Conservation (phyloP, 2,797 vertebrate species). For the Hydrolagus colliei region DNA sequence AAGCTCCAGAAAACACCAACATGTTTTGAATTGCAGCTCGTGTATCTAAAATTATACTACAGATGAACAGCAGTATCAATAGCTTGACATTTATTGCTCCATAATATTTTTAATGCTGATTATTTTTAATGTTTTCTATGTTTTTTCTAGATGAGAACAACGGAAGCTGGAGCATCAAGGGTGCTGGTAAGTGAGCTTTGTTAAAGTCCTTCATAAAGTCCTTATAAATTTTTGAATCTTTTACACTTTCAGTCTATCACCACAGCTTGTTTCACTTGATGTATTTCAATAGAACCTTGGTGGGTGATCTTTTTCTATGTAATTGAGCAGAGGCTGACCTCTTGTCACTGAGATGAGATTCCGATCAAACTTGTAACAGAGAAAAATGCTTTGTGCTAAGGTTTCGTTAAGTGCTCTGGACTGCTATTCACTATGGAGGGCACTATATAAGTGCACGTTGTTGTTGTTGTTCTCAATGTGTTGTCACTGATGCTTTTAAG, state of each 20-base stretch:
- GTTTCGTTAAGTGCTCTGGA: too few relatives aligned
- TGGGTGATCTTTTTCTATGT: background rate
- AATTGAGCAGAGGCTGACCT: background rate
- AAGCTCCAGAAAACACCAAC: too few relatives aligned
- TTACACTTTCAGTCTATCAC: too few relatives aligned
- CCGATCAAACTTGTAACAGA: background rate
- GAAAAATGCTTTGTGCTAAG: background rate
- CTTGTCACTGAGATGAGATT: too few relatives aligned
- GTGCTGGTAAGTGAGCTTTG: background rate
- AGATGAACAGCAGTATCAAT: background rate
- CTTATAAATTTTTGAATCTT: background rate
- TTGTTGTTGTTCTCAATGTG: too few relatives aligned
- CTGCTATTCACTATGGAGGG: too few relatives aligned
- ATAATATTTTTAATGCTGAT: background rate
- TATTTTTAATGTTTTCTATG: too few relatives aligned
- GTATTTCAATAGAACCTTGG: background rate
- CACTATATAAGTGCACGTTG: too few relatives aligned
- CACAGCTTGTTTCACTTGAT: background rate
- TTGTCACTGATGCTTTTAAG: too few relatives aligned
- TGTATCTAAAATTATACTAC: background rate
- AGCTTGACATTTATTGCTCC: background rate
- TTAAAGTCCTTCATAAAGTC: background rate
- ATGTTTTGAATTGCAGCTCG: background rate
- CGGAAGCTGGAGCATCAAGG: background rate
- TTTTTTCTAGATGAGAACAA: constrained; percentile 10